A percentile compares a stretch with the other conserved stretches of the same genome.
phyloP scores from a whole-genome alignment of 2,113 vertebrate genomes.

The Trogon surrucura region DNA sequence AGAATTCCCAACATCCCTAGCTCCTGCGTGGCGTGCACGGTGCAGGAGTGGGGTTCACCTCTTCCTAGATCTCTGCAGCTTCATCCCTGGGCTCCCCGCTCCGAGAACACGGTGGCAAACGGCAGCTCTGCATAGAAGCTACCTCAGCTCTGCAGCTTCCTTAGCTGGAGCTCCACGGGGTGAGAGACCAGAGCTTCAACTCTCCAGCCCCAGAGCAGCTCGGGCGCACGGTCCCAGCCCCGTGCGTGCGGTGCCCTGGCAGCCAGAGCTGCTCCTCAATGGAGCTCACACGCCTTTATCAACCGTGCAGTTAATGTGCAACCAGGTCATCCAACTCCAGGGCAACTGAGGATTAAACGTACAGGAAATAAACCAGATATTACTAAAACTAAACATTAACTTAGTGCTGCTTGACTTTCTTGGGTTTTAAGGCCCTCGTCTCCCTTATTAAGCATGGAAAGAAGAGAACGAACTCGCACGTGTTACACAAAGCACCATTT shows the following conservation, averaged over 20 bases:
- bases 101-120: not conserved
- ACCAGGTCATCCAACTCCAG: not conserved
- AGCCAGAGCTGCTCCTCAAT: not conserved
- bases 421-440: not conserved
- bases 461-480: not conserved
- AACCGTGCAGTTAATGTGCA: not conserved
- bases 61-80: not conserved
- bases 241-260: not conserved
- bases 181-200: accelerated
- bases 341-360: not conserved
- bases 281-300: not conserved
- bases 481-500: not conserved
- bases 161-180: not conserved
- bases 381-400: constrained; percentile 21
- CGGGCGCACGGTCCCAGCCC: accelerated
- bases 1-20: not conserved
- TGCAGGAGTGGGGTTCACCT: not conserved
- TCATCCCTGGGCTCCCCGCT: not conserved
- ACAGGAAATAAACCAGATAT: not conserved
- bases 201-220: not conserved
- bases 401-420: not conserved
- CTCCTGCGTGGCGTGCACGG: accelerated
- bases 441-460: not conserved
- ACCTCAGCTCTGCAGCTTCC: not conserved
- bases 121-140: accelerated